These are phyloP conservation scores for Ophion costatus DNA, from an alignment of 2,888 invertebrate species.

Conservation along the genomic window DNA sequence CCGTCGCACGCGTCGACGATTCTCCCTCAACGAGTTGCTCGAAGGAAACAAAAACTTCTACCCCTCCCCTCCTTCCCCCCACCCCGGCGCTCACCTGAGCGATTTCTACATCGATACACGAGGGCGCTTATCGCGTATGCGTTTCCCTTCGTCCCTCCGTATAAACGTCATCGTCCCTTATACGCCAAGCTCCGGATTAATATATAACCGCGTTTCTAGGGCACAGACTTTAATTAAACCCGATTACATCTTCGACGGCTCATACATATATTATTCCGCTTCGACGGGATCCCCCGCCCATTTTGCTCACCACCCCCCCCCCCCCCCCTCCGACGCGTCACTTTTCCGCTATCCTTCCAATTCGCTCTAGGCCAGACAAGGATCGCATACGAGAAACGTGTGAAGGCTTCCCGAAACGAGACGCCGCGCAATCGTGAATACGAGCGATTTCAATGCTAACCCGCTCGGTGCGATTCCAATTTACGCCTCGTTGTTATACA, in stretches of 20 bases:
- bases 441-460: background rate
- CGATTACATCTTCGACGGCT: conserved; percentile 75
- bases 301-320: background rate
- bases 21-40: background rate
- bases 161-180: conserved; percentile 1
- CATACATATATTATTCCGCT: conserved; percentile 66
- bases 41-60: background rate
- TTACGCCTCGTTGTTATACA: background rate
- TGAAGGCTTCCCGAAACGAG: background rate
- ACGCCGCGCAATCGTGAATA: background rate
- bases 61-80: background rate
- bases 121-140: conserved; percentile 15
- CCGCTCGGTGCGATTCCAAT: background rate
- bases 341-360: conserved; percentile 19
- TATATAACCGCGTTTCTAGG: conserved; percentile 75
- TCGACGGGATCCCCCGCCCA: conserved; percentile 48
- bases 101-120: conserved; percentile 29
- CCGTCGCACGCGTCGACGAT: background rate
- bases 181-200: conserved; percentile 69
- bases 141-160: background rate
- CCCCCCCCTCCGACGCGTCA: background rate
- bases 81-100: background rate
- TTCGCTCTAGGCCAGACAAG: conserved; percentile 3
- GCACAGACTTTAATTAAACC: conserved; percentile 77
- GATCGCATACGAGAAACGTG: conserved; percentile 31